Base-by-base conservation (phyloP, 2,113 vertebrate species). In the Microtus richardsoni region DNA sequence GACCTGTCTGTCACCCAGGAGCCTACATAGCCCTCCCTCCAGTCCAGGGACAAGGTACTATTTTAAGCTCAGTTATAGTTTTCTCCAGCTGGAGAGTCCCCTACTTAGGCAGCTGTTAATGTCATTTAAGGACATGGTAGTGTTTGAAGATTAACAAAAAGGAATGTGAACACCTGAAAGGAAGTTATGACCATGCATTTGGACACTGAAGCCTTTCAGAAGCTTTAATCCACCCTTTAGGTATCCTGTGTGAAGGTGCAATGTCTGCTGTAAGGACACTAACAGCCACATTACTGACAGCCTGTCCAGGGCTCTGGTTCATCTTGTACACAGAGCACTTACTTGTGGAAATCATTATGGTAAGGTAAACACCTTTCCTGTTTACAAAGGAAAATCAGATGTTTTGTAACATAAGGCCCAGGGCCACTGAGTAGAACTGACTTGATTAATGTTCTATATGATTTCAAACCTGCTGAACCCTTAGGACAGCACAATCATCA, bases 41-140 rank as follows among this genome's bases (percentile, higher is more conserved):
- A 68, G 74, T n/a, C 92, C 49, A 77, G 82, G 28, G 82, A 96
- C 6, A 66, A 49, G 3, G 17, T 21, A 95, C 96, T 98, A 98
- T 98, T 98, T 98, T 98, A 98, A 98, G 97, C 89, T 94, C 73
- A 28, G 62, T 96, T 95, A 96, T 94, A 80, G 89, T 88, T 66
- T 77, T 88, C 93, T 75, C 39, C 66, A 0, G 62, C 71, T 91
- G 82, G 26, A 64, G 73, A 78, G 66, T 74, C 84, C 13, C n/a
- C 71, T 39, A 16, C 58, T 54, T n/a, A 36, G 79, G 85, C 66
- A 95, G 95, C 94, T 97, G 97, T 62, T 82, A 30, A 73, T 74
- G 95, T 90, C 93, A 93, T 78, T 88, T 92, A 58, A 96, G 95
- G 96, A 85, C 94, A 94, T 41, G 4, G 77, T 5, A 54, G 68